Evolutionary conservation across 2,113 vertebrate genomes (phyloP).

Genomic region (Bubo scandiacus): DNA sequence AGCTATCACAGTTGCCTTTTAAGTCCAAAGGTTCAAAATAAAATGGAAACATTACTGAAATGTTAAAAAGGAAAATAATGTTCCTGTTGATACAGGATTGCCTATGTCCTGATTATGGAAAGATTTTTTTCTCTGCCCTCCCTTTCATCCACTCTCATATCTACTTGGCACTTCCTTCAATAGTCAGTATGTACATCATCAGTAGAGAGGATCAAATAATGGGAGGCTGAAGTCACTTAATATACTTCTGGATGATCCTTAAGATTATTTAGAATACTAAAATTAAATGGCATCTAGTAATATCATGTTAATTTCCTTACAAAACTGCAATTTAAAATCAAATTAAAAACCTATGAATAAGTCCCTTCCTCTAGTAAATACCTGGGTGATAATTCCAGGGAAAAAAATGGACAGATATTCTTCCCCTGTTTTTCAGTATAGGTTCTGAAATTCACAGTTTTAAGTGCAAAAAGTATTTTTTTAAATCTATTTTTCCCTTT

Average conservation of each 20-base stretch:
- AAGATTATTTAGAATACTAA: not conserved
- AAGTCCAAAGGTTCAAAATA: not conserved
- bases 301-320: not conserved
- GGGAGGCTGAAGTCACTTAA: not conserved
- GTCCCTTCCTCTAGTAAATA: not conserved
- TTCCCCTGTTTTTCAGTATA: not conserved
- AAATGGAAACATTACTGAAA: not conserved
- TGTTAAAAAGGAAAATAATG: not conserved
- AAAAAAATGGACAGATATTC: not conserved
- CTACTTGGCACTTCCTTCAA: not conserved
- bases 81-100: not conserved
- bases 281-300: not conserved
- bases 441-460: not conserved
- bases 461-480: not conserved
- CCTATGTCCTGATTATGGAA: not conserved
- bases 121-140: not conserved
- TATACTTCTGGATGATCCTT: not conserved
- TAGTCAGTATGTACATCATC: not conserved
- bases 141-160: not conserved
- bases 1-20: slow-evolving; percentile 4
- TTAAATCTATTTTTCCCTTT: not conserved
- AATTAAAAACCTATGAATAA: not conserved
- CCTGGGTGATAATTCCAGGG: not conserved
- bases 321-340: not conserved
- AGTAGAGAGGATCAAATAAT: not conserved